Evolutionary conservation across 1,140 invertebrate genomes (phyloP), one percentile per base, ranked within the genome.

Genomic region (Vanessa tameamea): DNA sequence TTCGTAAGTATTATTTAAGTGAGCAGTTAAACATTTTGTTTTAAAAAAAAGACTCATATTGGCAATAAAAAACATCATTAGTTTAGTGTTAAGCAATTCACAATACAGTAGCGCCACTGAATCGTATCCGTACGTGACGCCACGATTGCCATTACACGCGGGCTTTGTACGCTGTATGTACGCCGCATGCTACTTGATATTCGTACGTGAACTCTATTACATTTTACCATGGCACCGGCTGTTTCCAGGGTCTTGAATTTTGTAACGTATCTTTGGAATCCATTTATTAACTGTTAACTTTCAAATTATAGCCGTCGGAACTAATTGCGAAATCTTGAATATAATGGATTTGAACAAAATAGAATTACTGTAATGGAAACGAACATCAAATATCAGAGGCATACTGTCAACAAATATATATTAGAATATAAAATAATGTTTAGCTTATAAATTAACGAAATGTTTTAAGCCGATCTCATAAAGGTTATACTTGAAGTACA

Each of bases 111-210:
- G 76, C 78, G 69, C 78, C 76, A 77, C 75, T 82, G 81, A 78
- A 73, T 76, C 72, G 81, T 82, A 70, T 76, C 81, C 78, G 84
- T 64, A 86, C 84, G 83, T 86, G 84, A 83, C 80, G 79, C 81
- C 81, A 86, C 82, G 84, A 69, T 73, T 81, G 65, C 81, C 78
- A 83, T 85, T 87, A 81, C 85, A 81, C 78, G 73, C 55, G 67
- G 55, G n/a, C 61, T 20, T 31, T 16, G 31, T 68, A 53, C 53
- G 37, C 37, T 57, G 16, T 26, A 43, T 47, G 53, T 63, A 63
- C 68, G 68, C 68, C 68, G 57, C 68, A 14, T 16, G 14, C 55
- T 63, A 50, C 57, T 69, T 69, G 68, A 26, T 69, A 69, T 69
- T 69, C 68, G 16, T 47, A 69, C 57, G 55, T 59, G 68, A 13